Evolutionary conservation across 2,888 invertebrate genomes (phyloP), one percentile per base, ranked within the genome.

Genomic region (Drosophila lacicola): DNA sequence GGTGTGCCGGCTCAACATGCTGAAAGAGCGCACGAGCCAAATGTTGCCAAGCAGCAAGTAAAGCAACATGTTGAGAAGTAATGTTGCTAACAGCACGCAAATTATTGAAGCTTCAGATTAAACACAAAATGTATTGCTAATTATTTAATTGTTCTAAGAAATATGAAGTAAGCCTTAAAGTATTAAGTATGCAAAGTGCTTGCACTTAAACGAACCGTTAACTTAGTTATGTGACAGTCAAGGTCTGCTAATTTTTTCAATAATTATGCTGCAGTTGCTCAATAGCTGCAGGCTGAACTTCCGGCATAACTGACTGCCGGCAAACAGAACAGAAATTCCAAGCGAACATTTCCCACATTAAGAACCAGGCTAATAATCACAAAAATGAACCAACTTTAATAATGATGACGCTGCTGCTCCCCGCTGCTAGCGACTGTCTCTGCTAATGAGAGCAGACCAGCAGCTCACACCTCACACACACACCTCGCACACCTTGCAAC

Each of bases 361-460:
- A 82, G 72, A 78, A 80, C 58, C 80, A 67, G 78, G 83, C 83
- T 73, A 82, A 83, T 88, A 88, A 88, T 75, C 58, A 70, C 74
- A 73, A 66, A 83, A 55, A 55, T 86, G 86, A 82, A 69, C 53
- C 51, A 72, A 67, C 69, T 66, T 60, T 82, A 65, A 84, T 73
- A 76, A 86, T 54, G 54, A 78, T 61, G 55, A 50, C 53, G 46
- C 42, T 19, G 21, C 29, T 29, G 14, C 51, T 2, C 11, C 64
- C 57, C 41, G 67, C 60, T 46, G 51, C 54, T 51, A 49, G 46
- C 41, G 54, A 56, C 67, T 49, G 55, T 70, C 57, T n/a, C 70
- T 60, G 68, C 87, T 88, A 88, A 88, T 88, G 88, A 88, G 85
- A 74, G 71, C 88, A 58, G 49, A 65, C 54, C 58, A 60, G 44